Conservation (phyloP, 2,797 vertebrate genomes). For the Enteromius paludinosus region DNA sequence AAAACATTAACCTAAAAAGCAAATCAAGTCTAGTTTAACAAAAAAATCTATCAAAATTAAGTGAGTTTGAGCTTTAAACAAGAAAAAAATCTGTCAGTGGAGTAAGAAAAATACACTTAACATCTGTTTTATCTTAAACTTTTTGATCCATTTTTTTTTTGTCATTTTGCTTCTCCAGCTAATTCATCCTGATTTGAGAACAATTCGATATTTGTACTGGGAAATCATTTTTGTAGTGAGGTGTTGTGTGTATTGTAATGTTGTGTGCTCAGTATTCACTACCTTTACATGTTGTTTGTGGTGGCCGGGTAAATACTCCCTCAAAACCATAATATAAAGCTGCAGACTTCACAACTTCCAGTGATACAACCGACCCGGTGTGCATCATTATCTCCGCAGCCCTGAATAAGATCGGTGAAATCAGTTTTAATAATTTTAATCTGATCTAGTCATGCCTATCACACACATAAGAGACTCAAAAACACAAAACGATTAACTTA, state of each 20-base stretch:
- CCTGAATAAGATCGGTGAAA: slow-evolving; percentile 69
- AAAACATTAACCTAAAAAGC: not conserved
- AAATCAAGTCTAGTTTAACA: not conserved
- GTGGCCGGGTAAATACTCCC: slow-evolving; percentile 83
- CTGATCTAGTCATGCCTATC: not conserved
- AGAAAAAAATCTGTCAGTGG: not conserved
- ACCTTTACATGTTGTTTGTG: slow-evolving; percentile 81
- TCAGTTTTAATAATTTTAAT: not conserved
- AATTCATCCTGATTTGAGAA: not conserved
- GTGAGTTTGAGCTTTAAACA: not conserved
- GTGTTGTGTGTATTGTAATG: not conserved
- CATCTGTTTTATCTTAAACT: not conserved
- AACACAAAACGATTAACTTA: not conserved
- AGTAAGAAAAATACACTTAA: not conserved
- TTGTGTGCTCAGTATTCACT: slow-evolving; percentile 29
- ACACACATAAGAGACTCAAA: not conserved
- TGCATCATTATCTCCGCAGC: slow-evolving; percentile 92
- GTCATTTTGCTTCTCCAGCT: not conserved
- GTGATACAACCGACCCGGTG: slow-evolving; percentile 88
- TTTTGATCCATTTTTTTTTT: not conserved
- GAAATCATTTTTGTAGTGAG: not conserved
- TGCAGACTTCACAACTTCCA: slow-evolving; percentile 90
- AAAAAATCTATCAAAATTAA: not conserved
- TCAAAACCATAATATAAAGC: slow-evolving; percentile 89
- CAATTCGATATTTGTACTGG: not conserved